phyloP scores from a whole-genome alignment of 2,113 vertebrate genomes.

The Microcebus ravelobensis region DNA sequence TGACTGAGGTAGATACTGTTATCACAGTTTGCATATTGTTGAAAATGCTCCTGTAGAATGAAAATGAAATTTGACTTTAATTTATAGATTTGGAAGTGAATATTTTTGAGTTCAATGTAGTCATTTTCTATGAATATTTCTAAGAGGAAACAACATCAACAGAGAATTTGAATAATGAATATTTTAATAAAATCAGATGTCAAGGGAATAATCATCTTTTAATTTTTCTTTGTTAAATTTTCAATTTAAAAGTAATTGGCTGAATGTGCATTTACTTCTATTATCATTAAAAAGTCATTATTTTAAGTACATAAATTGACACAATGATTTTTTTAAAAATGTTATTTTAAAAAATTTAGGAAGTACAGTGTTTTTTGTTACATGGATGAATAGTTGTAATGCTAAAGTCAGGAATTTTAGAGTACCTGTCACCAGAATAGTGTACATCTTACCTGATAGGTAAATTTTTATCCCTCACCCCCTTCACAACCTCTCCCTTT shows the following conservation, averaged over 20 bases:
- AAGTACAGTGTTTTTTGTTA: too few relatives aligned
- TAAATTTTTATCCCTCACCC: too few relatives aligned
- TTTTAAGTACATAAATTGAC: neutral
- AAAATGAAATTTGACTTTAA: conserved; percentile 20
- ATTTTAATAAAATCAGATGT: neutral
- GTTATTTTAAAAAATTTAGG: too few relatives aligned
- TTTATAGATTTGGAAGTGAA: neutral
- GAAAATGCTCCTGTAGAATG: neutral
- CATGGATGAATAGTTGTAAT: too few relatives aligned
- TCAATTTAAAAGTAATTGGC: conserved; percentile 25
- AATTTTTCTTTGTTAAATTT: conserved; percentile 57
- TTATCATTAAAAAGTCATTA: conserved; percentile 28
- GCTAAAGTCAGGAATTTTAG: too few relatives aligned
- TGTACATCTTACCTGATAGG: too few relatives aligned
- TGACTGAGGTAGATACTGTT: neutral
- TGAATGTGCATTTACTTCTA: neutral
- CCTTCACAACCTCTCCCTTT: too few relatives aligned
- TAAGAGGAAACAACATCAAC: conserved; percentile 10
- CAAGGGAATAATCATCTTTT: neutral
- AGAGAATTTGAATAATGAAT: conserved; percentile 35
- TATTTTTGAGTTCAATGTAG: conserved; percentile 28
- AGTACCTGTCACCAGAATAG: too few relatives aligned
- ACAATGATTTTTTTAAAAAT: neutral
- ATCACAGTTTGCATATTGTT: neutral
- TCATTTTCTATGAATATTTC: conserved; percentile 35